phyloP scores from a whole-genome alignment of 2,888 invertebrate species.

The Diarsia rubi region DNA sequence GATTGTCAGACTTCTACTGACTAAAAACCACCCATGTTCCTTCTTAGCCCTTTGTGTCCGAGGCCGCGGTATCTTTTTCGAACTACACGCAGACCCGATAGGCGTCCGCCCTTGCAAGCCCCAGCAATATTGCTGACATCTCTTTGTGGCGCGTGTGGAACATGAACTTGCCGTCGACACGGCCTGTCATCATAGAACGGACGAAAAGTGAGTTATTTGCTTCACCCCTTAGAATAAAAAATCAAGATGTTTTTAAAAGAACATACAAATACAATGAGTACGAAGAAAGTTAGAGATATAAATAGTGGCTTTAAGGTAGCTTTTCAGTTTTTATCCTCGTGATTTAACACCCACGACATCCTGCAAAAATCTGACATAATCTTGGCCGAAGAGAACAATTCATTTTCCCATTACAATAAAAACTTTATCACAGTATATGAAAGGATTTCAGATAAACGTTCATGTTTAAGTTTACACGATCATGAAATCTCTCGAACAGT shows the following conservation, averaged over 20 bases:
- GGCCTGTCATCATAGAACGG: no score
- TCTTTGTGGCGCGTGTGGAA: no score
- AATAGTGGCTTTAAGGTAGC: neutral
- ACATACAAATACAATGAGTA: neutral
- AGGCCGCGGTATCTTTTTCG: no score
- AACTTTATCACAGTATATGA: constrained; percentile 31
- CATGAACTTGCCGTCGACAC: no score
- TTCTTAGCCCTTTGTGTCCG: no score
- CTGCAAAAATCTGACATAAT: constrained; percentile 37
- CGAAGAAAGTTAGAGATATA: neutral
- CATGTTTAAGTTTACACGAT: constrained; percentile 54
- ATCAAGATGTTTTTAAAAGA: neutral
- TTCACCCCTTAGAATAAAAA: neutral
- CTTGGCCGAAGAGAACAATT: constrained; percentile 31
- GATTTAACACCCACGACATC: constrained; percentile 16
- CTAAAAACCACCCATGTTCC: no score
- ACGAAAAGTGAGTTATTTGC: no score
- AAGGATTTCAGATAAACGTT: constrained; percentile 47
- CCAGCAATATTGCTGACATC: no score
- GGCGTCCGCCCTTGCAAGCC: no score
- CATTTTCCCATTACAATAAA: constrained; percentile 48
- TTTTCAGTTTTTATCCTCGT: constrained; percentile 23
- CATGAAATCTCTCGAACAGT: constrained; percentile 55
- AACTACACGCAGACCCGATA: no score
- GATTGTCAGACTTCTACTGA: no score